phyloP scores from a whole-genome alignment of 1,140 invertebrate species.

The Hycleus phaleratus region DNA sequence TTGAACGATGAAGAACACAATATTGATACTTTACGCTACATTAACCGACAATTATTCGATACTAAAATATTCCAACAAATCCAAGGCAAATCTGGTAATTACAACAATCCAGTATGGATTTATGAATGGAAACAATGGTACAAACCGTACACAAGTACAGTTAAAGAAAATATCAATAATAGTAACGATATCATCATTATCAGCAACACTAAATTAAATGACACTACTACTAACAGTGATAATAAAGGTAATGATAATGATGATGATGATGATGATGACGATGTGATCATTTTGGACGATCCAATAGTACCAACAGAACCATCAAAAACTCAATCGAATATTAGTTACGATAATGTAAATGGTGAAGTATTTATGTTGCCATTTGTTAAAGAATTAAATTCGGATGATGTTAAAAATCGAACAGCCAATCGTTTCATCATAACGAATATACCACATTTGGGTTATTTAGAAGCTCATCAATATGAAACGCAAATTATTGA shows the following conservation, averaged over 20 bases:
- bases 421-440: slow-evolving; percentile 20
- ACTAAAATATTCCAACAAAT: slow-evolving; percentile 22
- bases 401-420: slow-evolving; percentile 1
- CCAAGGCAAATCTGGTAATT: slow-evolving; percentile 4
- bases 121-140: not conserved
- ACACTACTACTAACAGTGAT: too few relatives aligned
- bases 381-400: slow-evolving; percentile 13
- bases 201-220: too few relatives aligned
- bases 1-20: slow-evolving; percentile 13
- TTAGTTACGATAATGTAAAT: not conserved
- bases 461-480: slow-evolving; percentile 28
- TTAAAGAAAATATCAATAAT: too few relatives aligned
- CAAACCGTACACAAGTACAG: too few relatives aligned
- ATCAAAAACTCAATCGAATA: not conserved
- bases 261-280: slow-evolving; percentile 3
- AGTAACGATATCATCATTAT: too few relatives aligned
- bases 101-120: slow-evolving; percentile 6
- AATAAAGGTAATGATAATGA: not conserved
- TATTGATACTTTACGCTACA: slow-evolving; percentile 26
- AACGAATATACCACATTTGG: slow-evolving; percentile 31
- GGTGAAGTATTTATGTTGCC: slow-evolving; percentile 8
- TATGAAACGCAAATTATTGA: slow-evolving; percentile 19
- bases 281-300: not conserved
- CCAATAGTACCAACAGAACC: too few relatives aligned
- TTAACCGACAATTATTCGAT: slow-evolving; percentile 24